These are phyloP conservation scores for Cantharis nigra DNA, from an alignment of 2,888 invertebrate genomes.

Conservation along the genomic window DNA sequence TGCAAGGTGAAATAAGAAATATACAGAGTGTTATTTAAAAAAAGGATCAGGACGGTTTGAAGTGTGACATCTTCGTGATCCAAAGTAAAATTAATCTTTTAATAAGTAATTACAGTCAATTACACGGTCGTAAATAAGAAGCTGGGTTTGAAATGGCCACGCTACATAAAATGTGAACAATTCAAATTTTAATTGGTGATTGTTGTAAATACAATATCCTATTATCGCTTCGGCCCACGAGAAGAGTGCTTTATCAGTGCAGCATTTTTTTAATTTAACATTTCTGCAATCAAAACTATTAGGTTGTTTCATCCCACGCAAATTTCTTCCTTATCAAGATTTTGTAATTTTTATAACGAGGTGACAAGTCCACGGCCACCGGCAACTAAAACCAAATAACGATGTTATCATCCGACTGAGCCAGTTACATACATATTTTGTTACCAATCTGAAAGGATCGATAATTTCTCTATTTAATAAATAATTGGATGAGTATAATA, in stretches of 20 bases:
- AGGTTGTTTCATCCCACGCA: neutral
- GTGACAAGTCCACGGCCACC: neutral
- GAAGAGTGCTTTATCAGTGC: conserved; percentile 6
- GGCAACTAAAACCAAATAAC: neutral
- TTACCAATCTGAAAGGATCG: neutral
- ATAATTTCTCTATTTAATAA: neutral
- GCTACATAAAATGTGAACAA: conserved; percentile 25
- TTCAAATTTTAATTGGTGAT: conserved; percentile 23
- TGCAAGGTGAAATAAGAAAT: neutral
- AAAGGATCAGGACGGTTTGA: neutral
- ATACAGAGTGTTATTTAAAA: neutral
- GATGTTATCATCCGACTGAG: neutral
- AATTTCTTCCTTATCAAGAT: neutral
- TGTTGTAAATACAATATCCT: conserved; percentile 24
- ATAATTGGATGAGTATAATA: neutral
- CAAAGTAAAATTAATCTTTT: conserved; percentile 4
- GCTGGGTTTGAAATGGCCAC: conserved; percentile 13
- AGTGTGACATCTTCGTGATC: neutral
- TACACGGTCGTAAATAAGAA: conserved; percentile 22
- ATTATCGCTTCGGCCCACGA: conserved; percentile 22
- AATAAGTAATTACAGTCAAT: conserved; percentile 20
- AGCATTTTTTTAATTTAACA: neutral
- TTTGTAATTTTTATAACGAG: neutral
- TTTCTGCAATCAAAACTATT: neutral
- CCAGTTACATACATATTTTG: neutral